Evolutionary conservation across 2,888 invertebrate species (phyloP).

Genomic region (Oeneis ivallda): DNA sequence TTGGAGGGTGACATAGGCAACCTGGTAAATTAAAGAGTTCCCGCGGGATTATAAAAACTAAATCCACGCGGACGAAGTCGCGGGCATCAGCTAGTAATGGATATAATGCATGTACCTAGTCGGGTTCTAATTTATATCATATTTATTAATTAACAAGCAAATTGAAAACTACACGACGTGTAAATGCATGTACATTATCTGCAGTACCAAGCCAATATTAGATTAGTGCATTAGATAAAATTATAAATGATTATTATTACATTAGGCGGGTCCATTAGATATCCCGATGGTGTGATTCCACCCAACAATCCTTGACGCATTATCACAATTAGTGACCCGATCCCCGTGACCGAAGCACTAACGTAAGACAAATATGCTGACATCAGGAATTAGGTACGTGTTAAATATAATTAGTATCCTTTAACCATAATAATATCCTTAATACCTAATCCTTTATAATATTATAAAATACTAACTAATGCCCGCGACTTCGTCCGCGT

Average conservation of each 20-base stretch:
- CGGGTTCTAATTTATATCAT: too few species aligned
- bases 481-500: too few species aligned
- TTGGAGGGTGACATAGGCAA: too few species aligned
- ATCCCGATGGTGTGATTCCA: constrained; percentile 8
- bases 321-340: constrained; percentile 6
- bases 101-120: too few species aligned
- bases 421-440: too few species aligned
- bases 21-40: too few species aligned
- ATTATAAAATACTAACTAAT: too few species aligned
- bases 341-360: background rate
- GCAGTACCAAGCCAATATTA: background rate
- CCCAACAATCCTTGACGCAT: constrained; percentile 10
- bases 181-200: background rate
- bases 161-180: constrained; percentile 5
- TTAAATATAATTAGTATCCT: too few species aligned
- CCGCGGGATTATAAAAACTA: too few species aligned
- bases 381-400: background rate
- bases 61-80: too few species aligned
- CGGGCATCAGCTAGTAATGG: too few species aligned
- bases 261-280: constrained; percentile 3
- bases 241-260: constrained; percentile 14
- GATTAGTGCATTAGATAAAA: background rate
- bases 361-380: constrained; percentile 8
- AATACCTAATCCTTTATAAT: too few species aligned
- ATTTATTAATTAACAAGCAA: background rate